Conservation (phyloP, 2,888 invertebrate species). For the Hypsopygia costalis region DNA sequence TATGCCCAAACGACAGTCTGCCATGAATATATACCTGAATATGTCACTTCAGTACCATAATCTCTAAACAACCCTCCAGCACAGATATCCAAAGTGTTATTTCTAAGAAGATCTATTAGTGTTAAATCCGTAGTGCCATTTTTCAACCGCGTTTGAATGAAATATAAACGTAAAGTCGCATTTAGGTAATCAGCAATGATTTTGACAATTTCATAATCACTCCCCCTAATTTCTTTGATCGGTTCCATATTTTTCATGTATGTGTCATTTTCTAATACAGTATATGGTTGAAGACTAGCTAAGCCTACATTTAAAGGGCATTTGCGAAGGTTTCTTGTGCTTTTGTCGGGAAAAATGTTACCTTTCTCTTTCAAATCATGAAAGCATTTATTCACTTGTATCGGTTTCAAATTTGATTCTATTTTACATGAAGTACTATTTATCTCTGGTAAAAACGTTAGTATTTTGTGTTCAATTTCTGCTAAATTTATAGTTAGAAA, state of each 20-base stretch:
- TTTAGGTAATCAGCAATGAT: slow-evolving; percentile 50
- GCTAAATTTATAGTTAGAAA: slow-evolving; percentile 28
- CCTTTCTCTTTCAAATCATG: slow-evolving; percentile 27
- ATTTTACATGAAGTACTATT: slow-evolving; percentile 34
- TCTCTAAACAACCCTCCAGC: slow-evolving; percentile 57
- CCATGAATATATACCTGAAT: slow-evolving; percentile 52
- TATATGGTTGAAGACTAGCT: slow-evolving; percentile 43
- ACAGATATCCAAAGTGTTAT: slow-evolving; percentile 51
- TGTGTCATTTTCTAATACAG: slow-evolving; percentile 29
- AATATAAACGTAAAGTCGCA: slow-evolving; percentile 39
- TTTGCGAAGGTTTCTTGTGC: slow-evolving; percentile 36
- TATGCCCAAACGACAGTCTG: slow-evolving; percentile 55
- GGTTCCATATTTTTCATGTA: slow-evolving; percentile 35
- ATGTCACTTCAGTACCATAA: slow-evolving; percentile 48
- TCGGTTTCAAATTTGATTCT: slow-evolving; percentile 18
- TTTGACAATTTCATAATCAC: slow-evolving; percentile 53
- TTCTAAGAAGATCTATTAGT: slow-evolving; percentile 39
- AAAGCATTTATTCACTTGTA: slow-evolving; percentile 34
- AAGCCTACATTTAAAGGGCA: slow-evolving; percentile 53
- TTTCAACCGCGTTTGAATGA: slow-evolving; percentile 34
- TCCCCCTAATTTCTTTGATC: slow-evolving; percentile 35
- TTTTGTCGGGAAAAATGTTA: slow-evolving; percentile 37
- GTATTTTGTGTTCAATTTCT: slow-evolving; percentile 20
- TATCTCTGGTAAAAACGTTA: slow-evolving; percentile 35
- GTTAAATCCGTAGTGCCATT: slow-evolving; percentile 30